phyloP scores from a whole-genome alignment of 2,888 invertebrate species.

The Scrobipalpa costella region DNA sequence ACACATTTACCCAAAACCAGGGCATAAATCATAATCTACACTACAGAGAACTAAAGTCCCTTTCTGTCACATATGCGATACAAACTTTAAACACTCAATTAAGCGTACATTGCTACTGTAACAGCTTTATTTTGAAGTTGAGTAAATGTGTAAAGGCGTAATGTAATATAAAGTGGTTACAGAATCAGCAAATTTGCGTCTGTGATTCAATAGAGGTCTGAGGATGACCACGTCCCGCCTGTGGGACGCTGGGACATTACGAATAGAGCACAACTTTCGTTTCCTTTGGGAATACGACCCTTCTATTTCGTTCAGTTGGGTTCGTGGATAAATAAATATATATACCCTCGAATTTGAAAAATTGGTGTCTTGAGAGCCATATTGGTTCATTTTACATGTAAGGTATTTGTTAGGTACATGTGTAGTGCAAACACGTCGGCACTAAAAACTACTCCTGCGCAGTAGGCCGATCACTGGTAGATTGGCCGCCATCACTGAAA shows the following conservation, averaged over 20 bases:
- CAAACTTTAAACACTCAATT: too few relatives aligned
- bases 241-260: constrained; percentile 14
- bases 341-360: neutral
- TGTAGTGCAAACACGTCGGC: too few relatives aligned
- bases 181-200: neutral
- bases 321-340: constrained; percentile 4
- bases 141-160: neutral
- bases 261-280: constrained; percentile 15
- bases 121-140: neutral
- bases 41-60: constrained; percentile 27
- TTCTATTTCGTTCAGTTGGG: constrained; percentile 16
- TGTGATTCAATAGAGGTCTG: neutral
- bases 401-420: neutral
- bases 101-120: neutral
- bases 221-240: constrained; percentile 8
- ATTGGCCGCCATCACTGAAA: too few relatives aligned
- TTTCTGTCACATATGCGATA: neutral
- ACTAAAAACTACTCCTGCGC: too few relatives aligned
- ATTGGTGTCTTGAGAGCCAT: neutral
- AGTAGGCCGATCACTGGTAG: too few relatives aligned
- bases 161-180: neutral
- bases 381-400: neutral
- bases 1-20: constrained; percentile 28
- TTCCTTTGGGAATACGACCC: constrained; percentile 11
- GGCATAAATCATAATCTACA: constrained; percentile 37